Evolutionary conservation across 2,888 invertebrate species (phyloP).

Genomic region (Proisotoma minuta): DNA sequence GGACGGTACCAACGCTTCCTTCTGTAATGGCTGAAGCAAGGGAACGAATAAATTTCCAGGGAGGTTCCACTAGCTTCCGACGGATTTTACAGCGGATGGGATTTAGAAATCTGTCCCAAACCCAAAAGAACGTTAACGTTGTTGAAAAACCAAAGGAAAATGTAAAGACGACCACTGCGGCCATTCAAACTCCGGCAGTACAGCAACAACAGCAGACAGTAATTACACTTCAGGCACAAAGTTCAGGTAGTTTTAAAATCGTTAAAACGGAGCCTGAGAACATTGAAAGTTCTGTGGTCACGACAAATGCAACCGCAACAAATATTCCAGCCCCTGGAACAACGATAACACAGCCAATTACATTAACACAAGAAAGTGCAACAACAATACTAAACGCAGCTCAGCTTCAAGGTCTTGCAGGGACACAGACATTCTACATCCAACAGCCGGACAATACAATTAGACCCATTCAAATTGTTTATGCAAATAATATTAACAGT

Average conservation of each 20-base stretch:
- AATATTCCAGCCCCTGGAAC: not conserved
- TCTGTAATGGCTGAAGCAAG: conserved; percentile 36
- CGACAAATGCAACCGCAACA: too few species aligned
- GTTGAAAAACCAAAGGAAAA: not conserved
- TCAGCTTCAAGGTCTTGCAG: conserved; percentile 21
- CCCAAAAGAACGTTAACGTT: not conserved
- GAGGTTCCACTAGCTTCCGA: conserved; percentile 43
- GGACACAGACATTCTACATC: conserved; percentile 22
- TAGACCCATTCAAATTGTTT: conserved; percentile 36
- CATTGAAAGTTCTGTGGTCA: too few species aligned
- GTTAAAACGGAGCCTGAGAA: not conserved
- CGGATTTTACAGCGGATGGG: conserved; percentile 43
- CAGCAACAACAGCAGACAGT: too few species aligned
- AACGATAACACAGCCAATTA: conserved; percentile 19
- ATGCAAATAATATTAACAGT: too few species aligned
- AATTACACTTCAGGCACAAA: too few species aligned
- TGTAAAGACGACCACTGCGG: too few species aligned
- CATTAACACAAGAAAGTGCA: conserved; percentile 20
- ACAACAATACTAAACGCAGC: conserved; percentile 18
- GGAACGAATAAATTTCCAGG: conserved; percentile 37
- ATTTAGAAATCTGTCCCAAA: conserved; percentile 33
- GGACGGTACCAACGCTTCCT: conserved; percentile 40
- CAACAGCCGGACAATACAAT: conserved; percentile 33
- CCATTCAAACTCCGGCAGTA: too few species aligned
- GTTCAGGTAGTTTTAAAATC: not conserved